Evolutionary conservation across 1,140 invertebrate species (phyloP), one percentile per base, ranked within the genome.

Genomic region (Drosophila watanabei): DNA sequence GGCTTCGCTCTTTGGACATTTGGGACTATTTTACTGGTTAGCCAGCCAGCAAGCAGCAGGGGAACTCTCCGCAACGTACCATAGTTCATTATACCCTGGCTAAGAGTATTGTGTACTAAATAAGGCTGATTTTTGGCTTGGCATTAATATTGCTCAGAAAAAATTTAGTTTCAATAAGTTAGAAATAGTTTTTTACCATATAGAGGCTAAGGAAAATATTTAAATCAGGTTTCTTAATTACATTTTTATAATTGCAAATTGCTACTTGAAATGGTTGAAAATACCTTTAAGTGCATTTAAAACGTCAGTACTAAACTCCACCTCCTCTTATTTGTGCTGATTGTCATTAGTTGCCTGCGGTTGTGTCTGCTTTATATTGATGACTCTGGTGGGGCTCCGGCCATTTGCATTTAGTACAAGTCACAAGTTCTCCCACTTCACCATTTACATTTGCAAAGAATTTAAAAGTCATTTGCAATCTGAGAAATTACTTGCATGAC

Each of bases 271-370:
- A 10, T 5, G 14, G 5, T 5, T 14, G 0, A 20, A 35, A 14
- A 20, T 33, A 35, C 8, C 7, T 16, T 9, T 6, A 37, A 56
- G 52, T 24, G 52, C 35, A 56, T 37, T 37, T 16, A 10, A 24
- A 56, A 10, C 37, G 33, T 37, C 13, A 6, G 18, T 16, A 24
- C 20, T 56, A 24, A 56, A 16, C 14, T 56, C 3, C 16, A 37
- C 13, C 32, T 24, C 13, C 39, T 37, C 37, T 69, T 71, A 56
- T 49, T 71, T 71, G 46, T 71, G 63, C 63, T 56, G 63, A 56
- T 71, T 56, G 68, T 69, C 68, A 71, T 71, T 71, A 71, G 68
- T 71, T 71, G 68, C 32, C 68, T 69, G 68, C 49, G 68, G 68
- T 71, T 71, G 63, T 46, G 68, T 63, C 37, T n/a, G 68, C n/a